Base-by-base conservation (phyloP, 2,113 vertebrate species). In the Triplophysa rosa region DNA sequence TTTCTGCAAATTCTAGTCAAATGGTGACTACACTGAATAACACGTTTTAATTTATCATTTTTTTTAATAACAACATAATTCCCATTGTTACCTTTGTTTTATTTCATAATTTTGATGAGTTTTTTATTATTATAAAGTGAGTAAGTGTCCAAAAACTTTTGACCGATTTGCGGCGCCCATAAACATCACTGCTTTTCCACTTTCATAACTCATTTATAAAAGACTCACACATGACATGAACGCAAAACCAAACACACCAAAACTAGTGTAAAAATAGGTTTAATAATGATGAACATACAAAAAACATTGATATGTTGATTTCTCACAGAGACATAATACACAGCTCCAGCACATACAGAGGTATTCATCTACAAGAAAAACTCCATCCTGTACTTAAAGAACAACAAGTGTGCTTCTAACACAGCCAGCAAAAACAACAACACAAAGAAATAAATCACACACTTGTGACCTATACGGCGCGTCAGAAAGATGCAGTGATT, bases 381-480 rank as follows among this genome's bases (percentile, higher is more conserved):
- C 45, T 19, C 52, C 7, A 21, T 21, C 47, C 45, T 8, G 2
- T 77, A 21, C 23, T 37, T 7, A 6, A 64, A 52, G 49, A 40
- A 49, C n/a, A 56, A 2, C 16, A 6, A 40, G n/a, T n/a, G 17
- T 69, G 8, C 7, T 21, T 26, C 56, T 45, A 61, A 73, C 8
- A 21, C 54, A 61, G n/a, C n/a, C 66, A 37, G 21, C 4, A 42
- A 61, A 14, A 26, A 10, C 2, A 69, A 70, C 52, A 47, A 78
- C 16, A 80, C 26, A 13, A 19, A 67, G 67, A 71, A 16, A 66
- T 78, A 78, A 80, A 83, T 79, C 62, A 80, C 58, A 71, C 63
- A 76, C 26, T 33, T 65, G 80, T 88, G 81, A 82, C 86, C 81
- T 83, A 54, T 68, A 78, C 76, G 82, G 79, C 26, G 81, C 14